Conservation (phyloP, 2,888 invertebrate species). For the Sphecodes monilicornis region DNA sequence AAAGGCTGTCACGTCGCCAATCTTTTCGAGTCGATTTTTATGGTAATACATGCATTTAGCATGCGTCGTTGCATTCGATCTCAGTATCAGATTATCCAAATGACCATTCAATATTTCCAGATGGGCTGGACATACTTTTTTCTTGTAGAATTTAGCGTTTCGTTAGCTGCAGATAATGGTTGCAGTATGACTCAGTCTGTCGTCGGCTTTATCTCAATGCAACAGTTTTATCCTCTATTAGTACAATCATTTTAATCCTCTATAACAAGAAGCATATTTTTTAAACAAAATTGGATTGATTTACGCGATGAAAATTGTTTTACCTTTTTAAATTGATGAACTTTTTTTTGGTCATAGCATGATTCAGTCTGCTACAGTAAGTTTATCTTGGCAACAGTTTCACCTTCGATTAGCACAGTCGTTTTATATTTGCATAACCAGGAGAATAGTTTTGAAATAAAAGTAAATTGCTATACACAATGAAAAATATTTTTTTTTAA, state of each 20-base stretch:
- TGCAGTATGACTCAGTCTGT: neutral
- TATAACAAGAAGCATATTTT: neutral
- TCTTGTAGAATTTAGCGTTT: neutral
- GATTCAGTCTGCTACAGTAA: too few species aligned
- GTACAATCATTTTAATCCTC: neutral
- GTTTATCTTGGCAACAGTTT: neutral
- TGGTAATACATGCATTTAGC: conserved; percentile 45
- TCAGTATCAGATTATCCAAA: conserved; percentile 28
- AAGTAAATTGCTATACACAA: neutral
- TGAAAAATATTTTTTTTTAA: neutral
- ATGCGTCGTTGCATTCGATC: conserved; percentile 28
- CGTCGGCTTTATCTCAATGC: neutral
- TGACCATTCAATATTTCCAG: conserved; percentile 26
- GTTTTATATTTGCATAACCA: neutral
- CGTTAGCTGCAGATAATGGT: conserved; percentile 4
- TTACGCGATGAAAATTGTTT: neutral
- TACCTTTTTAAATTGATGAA: neutral
- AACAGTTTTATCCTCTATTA: neutral
- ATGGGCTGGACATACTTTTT: neutral
- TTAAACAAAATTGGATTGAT: neutral
- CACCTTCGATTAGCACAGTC: neutral
- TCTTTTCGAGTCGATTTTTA: conserved; percentile 43
- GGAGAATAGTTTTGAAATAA: neutral
- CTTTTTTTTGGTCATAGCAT: too few species aligned
- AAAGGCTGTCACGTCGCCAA: conserved; percentile 40